Evolutionary conservation across 1,140 invertebrate genomes (phyloP).

Genomic region (Drosophila murphyi): DNA sequence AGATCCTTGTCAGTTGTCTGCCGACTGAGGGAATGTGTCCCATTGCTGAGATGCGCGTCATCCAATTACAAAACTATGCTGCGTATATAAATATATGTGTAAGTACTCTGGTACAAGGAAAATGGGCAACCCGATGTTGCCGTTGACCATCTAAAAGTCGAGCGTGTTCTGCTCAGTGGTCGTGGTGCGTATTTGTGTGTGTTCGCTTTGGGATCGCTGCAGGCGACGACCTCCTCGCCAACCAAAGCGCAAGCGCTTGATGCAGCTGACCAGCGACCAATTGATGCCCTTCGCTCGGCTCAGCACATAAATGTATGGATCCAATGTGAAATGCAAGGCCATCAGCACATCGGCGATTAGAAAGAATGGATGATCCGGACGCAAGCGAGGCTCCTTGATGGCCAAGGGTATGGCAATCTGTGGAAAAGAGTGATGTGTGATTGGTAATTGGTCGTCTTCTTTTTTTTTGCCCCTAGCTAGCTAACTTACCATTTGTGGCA

Average conservation of each 20-base stretch:
- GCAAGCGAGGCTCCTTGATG: constrained; percentile 84
- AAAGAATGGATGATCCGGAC: constrained; percentile 65
- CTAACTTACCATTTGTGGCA: constrained; percentile 92
- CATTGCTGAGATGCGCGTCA: constrained; percentile 35
- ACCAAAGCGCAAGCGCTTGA: constrained; percentile 74
- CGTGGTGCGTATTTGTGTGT: constrained; percentile 78
- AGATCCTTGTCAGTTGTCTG: constrained; percentile 13
- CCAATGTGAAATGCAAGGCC: constrained; percentile 92
- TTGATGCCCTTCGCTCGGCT: constrained; percentile 85
- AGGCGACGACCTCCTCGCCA: constrained; percentile 61
- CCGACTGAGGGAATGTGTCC: constrained; percentile 36
- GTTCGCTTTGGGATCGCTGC: constrained; percentile 77
- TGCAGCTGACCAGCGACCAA: constrained; percentile 68
- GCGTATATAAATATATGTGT: neutral
- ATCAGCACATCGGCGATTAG: constrained; percentile 89
- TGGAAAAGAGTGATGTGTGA: constrained; percentile 43
- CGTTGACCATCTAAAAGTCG: constrained; percentile 60
- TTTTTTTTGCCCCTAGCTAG: too few relatives aligned
- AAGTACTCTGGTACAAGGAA: constrained; percentile 46
- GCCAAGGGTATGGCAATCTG: constrained; percentile 90
- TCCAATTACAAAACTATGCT: constrained; percentile 24
- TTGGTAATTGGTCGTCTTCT: neutral
- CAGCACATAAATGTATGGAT: constrained; percentile 93
- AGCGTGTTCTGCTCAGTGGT: constrained; percentile 77
- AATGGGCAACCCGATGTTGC: constrained; percentile 37